These are phyloP conservation scores for Holacanthella duospinosa DNA, from an alignment of 2,888 invertebrate genomes.

Conservation along the genomic window DNA sequence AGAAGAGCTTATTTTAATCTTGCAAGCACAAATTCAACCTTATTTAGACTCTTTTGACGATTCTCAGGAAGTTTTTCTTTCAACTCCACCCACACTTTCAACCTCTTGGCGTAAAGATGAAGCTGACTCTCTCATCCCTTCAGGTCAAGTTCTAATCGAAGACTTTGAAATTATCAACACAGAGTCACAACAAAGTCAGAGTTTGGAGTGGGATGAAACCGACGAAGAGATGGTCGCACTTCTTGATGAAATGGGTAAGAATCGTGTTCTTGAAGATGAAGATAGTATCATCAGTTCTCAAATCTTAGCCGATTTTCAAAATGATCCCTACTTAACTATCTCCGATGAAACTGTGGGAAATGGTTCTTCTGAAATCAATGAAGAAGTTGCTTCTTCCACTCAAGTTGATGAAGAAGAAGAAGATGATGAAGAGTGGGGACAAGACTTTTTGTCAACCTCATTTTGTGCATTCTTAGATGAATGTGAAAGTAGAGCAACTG, in stretches of 20 bases:
- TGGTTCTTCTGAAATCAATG: background rate
- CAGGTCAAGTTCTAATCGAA: background rate
- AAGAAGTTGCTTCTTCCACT: background rate
- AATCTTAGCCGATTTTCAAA: background rate
- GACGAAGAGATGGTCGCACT: slow-evolving; percentile 14
- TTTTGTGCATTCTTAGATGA: background rate
- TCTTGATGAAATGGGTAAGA: slow-evolving; percentile 15
- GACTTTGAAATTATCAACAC: background rate
- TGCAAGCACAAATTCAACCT: background rate
- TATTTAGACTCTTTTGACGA: background rate
- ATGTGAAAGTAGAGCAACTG: background rate
- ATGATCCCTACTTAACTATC: background rate
- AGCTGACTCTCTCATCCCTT: background rate
- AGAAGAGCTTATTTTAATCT: background rate
- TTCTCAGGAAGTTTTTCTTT: background rate
- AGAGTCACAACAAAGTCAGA: background rate
- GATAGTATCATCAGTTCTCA: slow-evolving; percentile 6
- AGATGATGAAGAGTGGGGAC: background rate
- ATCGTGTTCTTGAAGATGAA: slow-evolving; percentile 5
- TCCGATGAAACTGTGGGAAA: background rate
- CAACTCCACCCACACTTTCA: background rate
- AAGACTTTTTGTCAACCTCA: background rate
- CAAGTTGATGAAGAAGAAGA: background rate
- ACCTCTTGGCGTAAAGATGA: background rate
- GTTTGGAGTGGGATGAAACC: background rate